These are phyloP conservation scores for Reticulitermes lucifugus DNA, from an alignment of 2,888 invertebrate species.

Conservation along the genomic window DNA sequence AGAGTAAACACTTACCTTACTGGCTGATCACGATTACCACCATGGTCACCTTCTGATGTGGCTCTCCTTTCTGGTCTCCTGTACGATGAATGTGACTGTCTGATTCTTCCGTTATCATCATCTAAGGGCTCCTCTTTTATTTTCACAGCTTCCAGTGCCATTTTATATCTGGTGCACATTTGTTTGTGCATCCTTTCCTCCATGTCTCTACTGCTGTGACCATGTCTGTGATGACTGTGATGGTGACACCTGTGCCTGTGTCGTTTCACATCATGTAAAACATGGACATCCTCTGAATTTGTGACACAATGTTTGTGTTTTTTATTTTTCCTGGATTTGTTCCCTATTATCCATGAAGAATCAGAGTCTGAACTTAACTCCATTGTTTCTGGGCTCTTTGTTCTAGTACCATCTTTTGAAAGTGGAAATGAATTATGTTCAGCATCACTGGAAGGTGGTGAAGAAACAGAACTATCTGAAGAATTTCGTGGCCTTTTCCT, in stretches of 20 bases:
- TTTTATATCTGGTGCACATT: conserved; percentile 18
- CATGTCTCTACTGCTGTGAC: conserved; percentile 20
- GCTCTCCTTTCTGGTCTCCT: background rate
- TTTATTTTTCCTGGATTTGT: conserved; percentile 45
- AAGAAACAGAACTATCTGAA: conserved; percentile 20
- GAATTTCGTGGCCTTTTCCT: conserved; percentile 40
- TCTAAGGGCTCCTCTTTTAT: conserved; percentile 40
- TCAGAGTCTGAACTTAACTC: conserved; percentile 37
- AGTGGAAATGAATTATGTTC: conserved; percentile 4
- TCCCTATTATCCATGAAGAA: conserved; percentile 31
- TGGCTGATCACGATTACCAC: background rate
- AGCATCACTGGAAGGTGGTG: conserved; percentile 24
- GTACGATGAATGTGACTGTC: conserved; percentile 30
- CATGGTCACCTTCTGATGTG: conserved; percentile 8
- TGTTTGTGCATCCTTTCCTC: background rate
- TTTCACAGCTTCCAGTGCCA: conserved; percentile 27
- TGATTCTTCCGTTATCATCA: conserved; percentile 19
- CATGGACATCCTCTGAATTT: conserved; percentile 29
- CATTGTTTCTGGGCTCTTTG: conserved; percentile 7
- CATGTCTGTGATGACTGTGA: conserved; percentile 13
- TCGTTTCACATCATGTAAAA: conserved; percentile 7
- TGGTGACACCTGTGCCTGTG: conserved; percentile 18
- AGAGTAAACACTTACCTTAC: conserved; percentile 15
- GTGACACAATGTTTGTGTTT: conserved; percentile 33
- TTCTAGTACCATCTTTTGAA: background rate